Conservation (phyloP, 2,113 vertebrate species). For the Ramphastos sulfuratus region DNA sequence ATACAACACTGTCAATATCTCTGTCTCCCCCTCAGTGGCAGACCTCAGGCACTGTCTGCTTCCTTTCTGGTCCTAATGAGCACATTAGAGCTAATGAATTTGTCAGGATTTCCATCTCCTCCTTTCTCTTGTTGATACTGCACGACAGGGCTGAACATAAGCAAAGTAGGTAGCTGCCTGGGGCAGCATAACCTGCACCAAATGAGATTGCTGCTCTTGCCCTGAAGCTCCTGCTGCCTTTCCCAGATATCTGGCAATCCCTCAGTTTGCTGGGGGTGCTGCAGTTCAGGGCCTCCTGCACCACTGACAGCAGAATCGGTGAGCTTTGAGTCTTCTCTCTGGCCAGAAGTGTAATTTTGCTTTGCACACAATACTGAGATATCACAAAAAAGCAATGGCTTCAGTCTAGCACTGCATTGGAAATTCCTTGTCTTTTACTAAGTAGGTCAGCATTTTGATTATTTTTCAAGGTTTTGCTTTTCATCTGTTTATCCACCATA, state of each 20-base stretch:
- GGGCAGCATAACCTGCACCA: not conserved
- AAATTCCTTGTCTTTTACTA: not conserved
- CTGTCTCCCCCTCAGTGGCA: not conserved
- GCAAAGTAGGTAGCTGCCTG: not conserved
- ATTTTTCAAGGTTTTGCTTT: not conserved
- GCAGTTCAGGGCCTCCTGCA: not conserved
- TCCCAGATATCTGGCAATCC: not conserved
- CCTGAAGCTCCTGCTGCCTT: not conserved
- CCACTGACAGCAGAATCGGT: not conserved
- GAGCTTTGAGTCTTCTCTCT: not conserved
- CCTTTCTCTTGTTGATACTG: not conserved
- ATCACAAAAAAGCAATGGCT: not conserved
- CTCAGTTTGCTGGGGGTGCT: not conserved
- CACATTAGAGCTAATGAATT: not conserved
- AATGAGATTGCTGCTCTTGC: not conserved
- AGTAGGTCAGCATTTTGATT: not conserved
- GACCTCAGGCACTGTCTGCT: not conserved
- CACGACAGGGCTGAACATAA: not conserved
- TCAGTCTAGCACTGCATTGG: not conserved
- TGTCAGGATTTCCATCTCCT: not conserved
- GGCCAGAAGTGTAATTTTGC: not conserved
- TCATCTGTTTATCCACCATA: not conserved
- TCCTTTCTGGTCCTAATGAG: not conserved
- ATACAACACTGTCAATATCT: not conserved
- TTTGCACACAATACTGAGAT: not conserved